Base-by-base conservation (phyloP, 1,140 invertebrate genomes). In the Nymphalis io region DNA sequence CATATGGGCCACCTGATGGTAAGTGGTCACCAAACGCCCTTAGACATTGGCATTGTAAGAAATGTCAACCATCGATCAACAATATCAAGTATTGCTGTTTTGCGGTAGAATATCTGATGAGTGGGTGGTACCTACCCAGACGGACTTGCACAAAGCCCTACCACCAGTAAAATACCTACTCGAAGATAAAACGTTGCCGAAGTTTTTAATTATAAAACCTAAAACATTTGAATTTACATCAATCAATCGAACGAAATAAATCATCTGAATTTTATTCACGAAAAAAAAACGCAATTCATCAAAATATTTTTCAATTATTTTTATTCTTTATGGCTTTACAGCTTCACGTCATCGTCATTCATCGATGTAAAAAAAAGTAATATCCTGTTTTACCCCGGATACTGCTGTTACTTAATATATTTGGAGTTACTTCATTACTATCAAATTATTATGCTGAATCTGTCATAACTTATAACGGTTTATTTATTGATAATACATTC, bases 301-400 rank as follows among this genome's bases (percentile, higher is more conserved):
- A 51, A 15, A 55, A 27, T 4, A 21, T 27, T 27, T 15, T 11
- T 20, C 11, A 46, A n/a, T 46, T 46, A 18, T 51, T 20, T 51
- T 51, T 51, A 51, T 55, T 55, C 27, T 8, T 33, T 33, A 33
- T 27, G 51, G 20, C 23, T 0, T 15, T 27, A 55, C 51, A 55
- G 21, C 10, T 23, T 55, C 51, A 33, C 3, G 46, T 20, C 46
- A 11, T 51, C 46, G 18, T 20, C 18, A 0, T 20, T 51, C 2
- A 51, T 20, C 8, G n/a, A 48, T 10, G 2, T 10, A 18, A 48
- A 10, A 18, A 55, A 55, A 55, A 23, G 23, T 27, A 55, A 55
- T 55, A 55, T 55, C 51, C 51, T 55, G 51, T 55, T 55, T 15
- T 27, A 55, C 51, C 20, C 42, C 60, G 60, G 60, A 62, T 48